Base-by-base conservation (phyloP, 2,113 vertebrate genomes). In the Hippolais icterina region DNA sequence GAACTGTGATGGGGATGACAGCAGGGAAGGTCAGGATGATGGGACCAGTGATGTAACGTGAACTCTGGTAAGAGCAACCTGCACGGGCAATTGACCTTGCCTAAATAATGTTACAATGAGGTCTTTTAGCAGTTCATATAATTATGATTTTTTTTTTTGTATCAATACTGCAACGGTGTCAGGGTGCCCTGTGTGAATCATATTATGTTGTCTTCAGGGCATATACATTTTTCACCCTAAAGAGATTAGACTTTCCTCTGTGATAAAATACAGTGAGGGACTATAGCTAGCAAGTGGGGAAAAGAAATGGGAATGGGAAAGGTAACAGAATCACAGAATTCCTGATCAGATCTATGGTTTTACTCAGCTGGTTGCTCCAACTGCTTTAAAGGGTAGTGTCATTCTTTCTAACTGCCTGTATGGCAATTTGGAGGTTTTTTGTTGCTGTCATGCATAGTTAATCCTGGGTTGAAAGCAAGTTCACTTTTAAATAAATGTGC, bases 1-100 rank as follows among this genome's bases (percentile, higher is more conserved):
- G 98, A 98, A 98, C 98, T 97, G 97, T 99, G 99, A 99, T 99
- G 98, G 98, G 96, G 95, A 87, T 97, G 97, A 98, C 98, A 99
- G 98, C 98, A 97, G 98, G 98, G 98, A 98, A 99, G 98, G 98
- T 98, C 98, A 98, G 97, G 95, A 97, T 94, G 98, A 97, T 87
- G 68, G 85, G 94, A 98, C 90, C 94, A 95, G 95, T 98, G 97
- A 98, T 98, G 97, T 97, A 98, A 96, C 82, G 79, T 97, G 95
- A 97, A 97, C 97, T 98, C 97, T 78, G 74, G 17, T 54, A 96
- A 95, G 94, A 97, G 77, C 91, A 95, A 95, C 97, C 87, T 96
- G 96, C 64, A 65, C 1, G 7, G 75, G 89, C 94, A 90, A 96
- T 97, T 97, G 93, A 94, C 90, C 87, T 97, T 89, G 64, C 83